phyloP scores from a whole-genome alignment of 2,888 invertebrate genomes.

The Stenoptilia bipunctidactyla region DNA sequence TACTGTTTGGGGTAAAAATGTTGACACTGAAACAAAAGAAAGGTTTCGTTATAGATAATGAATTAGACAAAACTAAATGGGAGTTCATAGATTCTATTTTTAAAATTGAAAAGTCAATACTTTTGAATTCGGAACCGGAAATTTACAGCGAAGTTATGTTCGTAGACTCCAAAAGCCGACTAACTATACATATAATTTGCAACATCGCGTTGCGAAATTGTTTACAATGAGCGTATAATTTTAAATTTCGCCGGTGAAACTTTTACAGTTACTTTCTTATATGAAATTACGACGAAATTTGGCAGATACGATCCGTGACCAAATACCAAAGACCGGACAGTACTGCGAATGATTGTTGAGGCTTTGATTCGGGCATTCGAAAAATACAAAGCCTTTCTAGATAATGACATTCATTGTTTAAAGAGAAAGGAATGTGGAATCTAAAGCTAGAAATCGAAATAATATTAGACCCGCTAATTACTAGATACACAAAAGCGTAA shows the following conservation, averaged over 20 bases:
- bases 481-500: slow-evolving; percentile 21
- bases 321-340: slow-evolving; percentile 3
- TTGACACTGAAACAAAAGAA: slow-evolving; percentile 60
- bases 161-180: not conserved
- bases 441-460: slow-evolving; percentile 22
- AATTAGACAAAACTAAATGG: too few species aligned
- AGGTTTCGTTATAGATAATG: not conserved
- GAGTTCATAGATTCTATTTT: too few species aligned
- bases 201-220: not conserved
- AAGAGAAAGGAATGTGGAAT: slow-evolving; percentile 44
- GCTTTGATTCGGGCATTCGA: not conserved
- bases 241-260: not conserved
- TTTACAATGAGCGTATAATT: too few species aligned
- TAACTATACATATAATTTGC: not conserved
- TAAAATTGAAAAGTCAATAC: too few species aligned
- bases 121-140: not conserved
- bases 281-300: too few species aligned
- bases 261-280: slow-evolving; percentile 24
- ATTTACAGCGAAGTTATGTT: not conserved
- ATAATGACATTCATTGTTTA: slow-evolving; percentile 30
- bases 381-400: slow-evolving; percentile 31
- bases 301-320: not conserved
- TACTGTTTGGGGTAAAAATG: slow-evolving; percentile 70
- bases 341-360: slow-evolving; percentile 1
- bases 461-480: slow-evolving; percentile 26